Base-by-base conservation (phyloP, 2,113 vertebrate genomes). In the Istiophorus platypterus region DNA sequence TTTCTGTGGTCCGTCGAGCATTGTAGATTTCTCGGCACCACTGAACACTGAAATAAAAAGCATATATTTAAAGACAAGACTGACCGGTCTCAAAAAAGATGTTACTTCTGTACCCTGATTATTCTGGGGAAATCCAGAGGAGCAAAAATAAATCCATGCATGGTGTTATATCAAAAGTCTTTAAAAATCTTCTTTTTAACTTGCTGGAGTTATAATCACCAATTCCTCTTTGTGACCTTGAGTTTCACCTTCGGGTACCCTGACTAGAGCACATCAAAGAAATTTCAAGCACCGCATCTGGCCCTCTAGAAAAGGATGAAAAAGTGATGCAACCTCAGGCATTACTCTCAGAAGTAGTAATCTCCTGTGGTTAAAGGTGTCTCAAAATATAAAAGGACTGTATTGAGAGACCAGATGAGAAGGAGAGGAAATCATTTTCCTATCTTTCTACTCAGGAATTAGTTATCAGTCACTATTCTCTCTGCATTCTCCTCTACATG, bases 311-410 rank as follows among this genome's bases (percentile, higher is more conserved):
- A 84, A 82, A 58, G 77, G 72, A 87, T 78, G 72, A 88, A 82
- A 78, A 84, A 49, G 57, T 63, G 61, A 12, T 87, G 66, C 61
- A 77, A 85, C 71, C 47, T 68, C 17, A 68, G 82, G 84, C 70
- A 71, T 62, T 79, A 76, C 71, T 64, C 62, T 84, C 52, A 81
- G 73, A 91, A 85, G 74, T 68, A 63, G 56, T 73, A 76, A 88
- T 85, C 76, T 87, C 80, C 51, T 58, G 64, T 87, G 82, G 84
- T 80, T 84, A 80, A 87, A 91, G 59, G 70, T 74, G 80, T 49
- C 61, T 72, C 47, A 15, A 74, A 47, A 76, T 58, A 72, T 82
- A 51, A 88, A 89, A 75, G 57, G 47, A 67, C 59, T 37, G 61
- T 39, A 52, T 12, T 52, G 58, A 80, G 39, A 67, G 57, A 54